Conservation (phyloP, 2,888 invertebrate genomes). For the Acronicta psi region DNA sequence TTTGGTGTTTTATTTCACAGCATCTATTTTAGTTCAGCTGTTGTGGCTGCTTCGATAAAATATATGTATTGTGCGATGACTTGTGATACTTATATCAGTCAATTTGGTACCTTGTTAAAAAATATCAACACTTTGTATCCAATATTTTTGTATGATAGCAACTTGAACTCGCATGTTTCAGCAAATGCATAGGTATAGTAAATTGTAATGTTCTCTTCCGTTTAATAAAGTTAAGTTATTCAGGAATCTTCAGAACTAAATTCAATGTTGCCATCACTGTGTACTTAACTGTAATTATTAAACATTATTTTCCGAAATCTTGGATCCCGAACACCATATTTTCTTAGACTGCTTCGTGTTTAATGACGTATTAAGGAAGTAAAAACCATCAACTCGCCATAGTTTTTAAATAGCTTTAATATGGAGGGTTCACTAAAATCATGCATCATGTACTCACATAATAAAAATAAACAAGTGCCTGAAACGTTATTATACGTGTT, state of each 20-base stretch:
- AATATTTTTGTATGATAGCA: too few relatives aligned
- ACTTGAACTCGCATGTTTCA: too few relatives aligned
- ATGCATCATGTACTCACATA: conserved; percentile 34
- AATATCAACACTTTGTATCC: too few relatives aligned
- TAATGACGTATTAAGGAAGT: conserved; percentile 32
- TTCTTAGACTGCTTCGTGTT: conserved; percentile 25
- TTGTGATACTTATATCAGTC: conserved; percentile 15
- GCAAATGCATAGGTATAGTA: too few relatives aligned
- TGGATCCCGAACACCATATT: too few relatives aligned
- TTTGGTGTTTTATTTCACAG: conserved; percentile 68
- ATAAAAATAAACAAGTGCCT: conserved; percentile 49
- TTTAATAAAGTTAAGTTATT: too few relatives aligned
- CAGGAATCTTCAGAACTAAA: too few relatives aligned
- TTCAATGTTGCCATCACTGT: too few relatives aligned
- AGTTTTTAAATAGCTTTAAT: conserved; percentile 39
- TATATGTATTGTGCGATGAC: conserved; percentile 47
- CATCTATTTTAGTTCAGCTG: conserved; percentile 68
- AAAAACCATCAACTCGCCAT: conserved; percentile 19
- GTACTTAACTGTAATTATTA: too few relatives aligned
- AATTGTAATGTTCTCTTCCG: too few relatives aligned
- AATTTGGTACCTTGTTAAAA: background rate
- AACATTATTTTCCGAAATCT: too few relatives aligned
- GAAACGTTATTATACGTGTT: conserved; percentile 38
- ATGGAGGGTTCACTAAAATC: conserved; percentile 27
- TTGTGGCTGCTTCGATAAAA: conserved; percentile 47